Conservation (phyloP, 2,797 vertebrate genomes). For the Rhabdomys pumilio region DNA sequence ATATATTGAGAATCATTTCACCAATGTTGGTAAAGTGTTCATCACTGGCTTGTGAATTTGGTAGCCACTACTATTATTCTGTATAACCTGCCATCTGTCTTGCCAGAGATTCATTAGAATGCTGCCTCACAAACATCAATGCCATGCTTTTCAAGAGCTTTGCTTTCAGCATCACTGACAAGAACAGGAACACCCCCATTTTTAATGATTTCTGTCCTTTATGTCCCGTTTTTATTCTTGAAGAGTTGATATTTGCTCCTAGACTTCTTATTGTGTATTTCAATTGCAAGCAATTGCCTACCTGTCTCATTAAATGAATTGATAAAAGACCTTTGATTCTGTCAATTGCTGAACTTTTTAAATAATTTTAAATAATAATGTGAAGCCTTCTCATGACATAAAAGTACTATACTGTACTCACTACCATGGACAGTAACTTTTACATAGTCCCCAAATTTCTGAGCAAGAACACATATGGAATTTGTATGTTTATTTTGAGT, state of each 20-base stretch:
- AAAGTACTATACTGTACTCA: neutral
- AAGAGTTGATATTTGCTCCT: neutral
- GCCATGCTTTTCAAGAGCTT: neutral
- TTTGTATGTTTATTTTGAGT: neutral
- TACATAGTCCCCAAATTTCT: neutral
- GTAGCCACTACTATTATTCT: neutral
- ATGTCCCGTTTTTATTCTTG: neutral
- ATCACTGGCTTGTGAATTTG: no score
- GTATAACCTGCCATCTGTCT: neutral
- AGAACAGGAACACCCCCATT: no score
- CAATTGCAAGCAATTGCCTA: neutral
- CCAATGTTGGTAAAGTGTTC: neutral
- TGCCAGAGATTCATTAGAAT: rapidly evolving
- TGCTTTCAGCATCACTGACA: neutral
- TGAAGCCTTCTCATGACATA: neutral
- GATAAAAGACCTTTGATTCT: neutral
- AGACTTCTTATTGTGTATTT: neutral
- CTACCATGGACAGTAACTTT: rapidly evolving
- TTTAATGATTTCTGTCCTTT: neutral
- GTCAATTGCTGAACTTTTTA: neutral
- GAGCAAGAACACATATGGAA: neutral
- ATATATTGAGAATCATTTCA: neutral
- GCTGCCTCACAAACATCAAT: neutral
- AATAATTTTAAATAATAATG: neutral
- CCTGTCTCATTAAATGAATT: neutral